phyloP scores from a whole-genome alignment of 2,113 vertebrate species.

The Heliornis fulica region DNA sequence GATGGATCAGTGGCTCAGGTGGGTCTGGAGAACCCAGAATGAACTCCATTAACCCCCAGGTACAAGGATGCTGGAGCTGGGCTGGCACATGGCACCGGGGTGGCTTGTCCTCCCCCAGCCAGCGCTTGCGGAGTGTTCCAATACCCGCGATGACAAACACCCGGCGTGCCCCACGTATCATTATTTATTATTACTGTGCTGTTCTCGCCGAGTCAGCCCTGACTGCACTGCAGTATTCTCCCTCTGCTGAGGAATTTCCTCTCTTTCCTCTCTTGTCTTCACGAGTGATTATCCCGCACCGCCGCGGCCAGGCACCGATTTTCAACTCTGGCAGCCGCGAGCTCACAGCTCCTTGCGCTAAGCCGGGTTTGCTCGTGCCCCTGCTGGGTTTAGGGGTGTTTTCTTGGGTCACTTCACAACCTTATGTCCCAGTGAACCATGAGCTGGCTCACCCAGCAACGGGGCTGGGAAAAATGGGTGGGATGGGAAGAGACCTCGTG shows the following conservation, averaged over 20 bases:
- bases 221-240: slow-evolving; percentile 22
- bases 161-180: accelerated
- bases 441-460: not conserved
- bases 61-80: not conserved
- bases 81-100: accelerated
- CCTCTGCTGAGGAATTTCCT: not conserved
- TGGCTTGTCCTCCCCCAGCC: not conserved
- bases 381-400: accelerated
- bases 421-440: not conserved
- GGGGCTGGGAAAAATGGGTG: not conserved
- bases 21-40: not conserved
- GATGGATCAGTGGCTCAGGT: not conserved
- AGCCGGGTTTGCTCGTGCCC: accelerated
- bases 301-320: not conserved
- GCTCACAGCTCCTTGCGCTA: accelerated
- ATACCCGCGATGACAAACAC: not conserved
- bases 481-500: accelerated
- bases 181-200: not conserved
- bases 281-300: accelerated
- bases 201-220: not conserved
- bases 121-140: accelerated
- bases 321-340: accelerated
- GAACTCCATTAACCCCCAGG: not conserved
- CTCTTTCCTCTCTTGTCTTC: not conserved
- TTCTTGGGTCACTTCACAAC: accelerated